Conservation (phyloP, 2,888 invertebrate species). For the Drosophila setosimentum region DNA sequence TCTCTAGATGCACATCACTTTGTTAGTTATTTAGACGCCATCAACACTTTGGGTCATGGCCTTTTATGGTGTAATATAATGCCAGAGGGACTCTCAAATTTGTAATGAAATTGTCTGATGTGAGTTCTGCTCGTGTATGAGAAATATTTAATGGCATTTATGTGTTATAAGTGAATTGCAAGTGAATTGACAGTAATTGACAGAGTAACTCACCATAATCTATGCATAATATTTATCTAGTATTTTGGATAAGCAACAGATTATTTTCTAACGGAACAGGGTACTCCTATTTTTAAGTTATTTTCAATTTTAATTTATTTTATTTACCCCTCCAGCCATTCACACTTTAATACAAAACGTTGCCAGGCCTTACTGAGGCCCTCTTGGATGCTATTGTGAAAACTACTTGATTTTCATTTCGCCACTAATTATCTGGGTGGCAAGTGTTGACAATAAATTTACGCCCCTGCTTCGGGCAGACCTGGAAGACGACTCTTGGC, state of each 20-base stretch:
- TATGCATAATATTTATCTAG: not conserved
- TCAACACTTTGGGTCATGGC: slow-evolving; percentile 47
- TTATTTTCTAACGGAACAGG: not conserved
- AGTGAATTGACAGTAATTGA: not conserved
- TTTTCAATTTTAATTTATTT: slow-evolving; percentile 3
- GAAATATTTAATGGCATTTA: not conserved
- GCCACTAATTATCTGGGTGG: slow-evolving; percentile 71
- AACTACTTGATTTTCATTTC: slow-evolving; percentile 72
- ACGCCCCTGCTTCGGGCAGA: slow-evolving; percentile 17
- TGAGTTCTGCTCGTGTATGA: too few species aligned
- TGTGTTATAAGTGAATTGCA: not conserved
- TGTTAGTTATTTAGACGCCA: slow-evolving; percentile 56
- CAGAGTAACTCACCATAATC: not conserved
- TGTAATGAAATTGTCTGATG: slow-evolving; percentile 8
- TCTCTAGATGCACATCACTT: slow-evolving; percentile 25
- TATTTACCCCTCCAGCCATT: not conserved
- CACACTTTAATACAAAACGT: not conserved
- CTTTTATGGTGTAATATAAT: slow-evolving; percentile 21
- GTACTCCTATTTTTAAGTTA: not conserved
- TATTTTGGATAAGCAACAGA: not conserved
- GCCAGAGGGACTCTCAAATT: slow-evolving; percentile 25
- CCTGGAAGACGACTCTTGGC: slow-evolving; percentile 30
- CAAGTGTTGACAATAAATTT: slow-evolving; percentile 74
- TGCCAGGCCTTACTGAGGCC: slow-evolving; percentile 4
- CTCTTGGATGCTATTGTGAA: slow-evolving; percentile 33